A percentile compares a stretch with the other conserved stretches of the same genome.
Evolutionary conservation across 2,888 invertebrate genomes (phyloP).

Genomic region (Amphipoea oculea): DNA sequence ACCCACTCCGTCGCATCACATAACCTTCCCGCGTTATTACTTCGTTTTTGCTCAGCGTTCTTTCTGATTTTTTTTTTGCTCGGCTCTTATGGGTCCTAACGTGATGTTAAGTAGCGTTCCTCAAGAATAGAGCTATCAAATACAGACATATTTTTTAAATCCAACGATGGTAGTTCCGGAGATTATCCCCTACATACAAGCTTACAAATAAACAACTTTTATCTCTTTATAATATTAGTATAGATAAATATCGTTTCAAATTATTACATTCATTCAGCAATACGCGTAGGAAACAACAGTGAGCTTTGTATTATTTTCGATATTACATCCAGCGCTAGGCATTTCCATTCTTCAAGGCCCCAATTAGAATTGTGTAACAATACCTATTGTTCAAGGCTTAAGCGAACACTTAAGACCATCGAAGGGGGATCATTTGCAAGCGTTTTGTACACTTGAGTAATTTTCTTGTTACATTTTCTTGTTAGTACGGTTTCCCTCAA

Average conservation of each 20-base stretch:
- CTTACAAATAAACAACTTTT: too few species aligned
- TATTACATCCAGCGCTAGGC: constrained; percentile 4
- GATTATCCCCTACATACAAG: too few species aligned
- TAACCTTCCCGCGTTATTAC: too few species aligned
- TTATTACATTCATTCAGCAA: not conserved
- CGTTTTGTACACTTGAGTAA: not conserved
- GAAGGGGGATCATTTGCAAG: constrained; percentile 11
- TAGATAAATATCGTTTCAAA: constrained; percentile 7
- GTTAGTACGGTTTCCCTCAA: not conserved
- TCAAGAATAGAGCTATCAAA: too few species aligned
- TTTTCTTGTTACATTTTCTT: constrained; percentile 1
- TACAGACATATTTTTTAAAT: too few species aligned
- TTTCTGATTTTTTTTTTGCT: too few species aligned
- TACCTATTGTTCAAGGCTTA: constrained; percentile 38
- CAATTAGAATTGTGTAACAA: constrained; percentile 14
- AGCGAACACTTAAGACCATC: not conserved
- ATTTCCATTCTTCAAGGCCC: not conserved
- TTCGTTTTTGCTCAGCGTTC: too few species aligned
- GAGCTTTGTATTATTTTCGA: constrained; percentile 1
- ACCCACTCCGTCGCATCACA: too few species aligned
- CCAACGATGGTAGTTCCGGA: too few species aligned
- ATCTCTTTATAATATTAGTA: too few species aligned
- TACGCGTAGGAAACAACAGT: constrained; percentile 6
- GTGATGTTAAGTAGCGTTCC: too few species aligned
- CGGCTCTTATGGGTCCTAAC: too few species aligned